A percentile compares a stretch with the other conserved stretches of the same genome.
Conservation (phyloP, 2,797 vertebrate genomes). For the Pangasius sanitwongsei region DNA sequence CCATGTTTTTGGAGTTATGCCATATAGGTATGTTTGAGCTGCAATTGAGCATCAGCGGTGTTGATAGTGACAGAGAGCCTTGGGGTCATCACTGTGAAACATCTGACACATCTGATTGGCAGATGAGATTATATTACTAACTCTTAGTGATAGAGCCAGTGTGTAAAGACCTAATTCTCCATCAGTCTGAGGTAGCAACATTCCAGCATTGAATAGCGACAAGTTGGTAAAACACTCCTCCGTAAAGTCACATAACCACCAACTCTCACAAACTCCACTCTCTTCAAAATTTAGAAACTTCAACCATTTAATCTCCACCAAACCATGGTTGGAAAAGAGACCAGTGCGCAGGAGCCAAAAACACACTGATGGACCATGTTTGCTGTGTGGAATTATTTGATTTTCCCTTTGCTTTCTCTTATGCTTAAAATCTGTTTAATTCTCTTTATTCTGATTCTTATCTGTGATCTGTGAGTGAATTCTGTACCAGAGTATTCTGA, state of each 20-base stretch:
- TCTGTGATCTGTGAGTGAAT: background rate
- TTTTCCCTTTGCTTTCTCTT: background rate
- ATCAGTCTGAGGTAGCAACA: background rate
- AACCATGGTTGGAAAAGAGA: background rate
- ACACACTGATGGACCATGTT: background rate
- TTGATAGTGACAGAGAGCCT: background rate
- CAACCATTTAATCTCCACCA: background rate
- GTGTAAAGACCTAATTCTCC: background rate
- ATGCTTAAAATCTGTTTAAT: background rate
- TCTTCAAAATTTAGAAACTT: too few species aligned
- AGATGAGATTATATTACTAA: background rate
- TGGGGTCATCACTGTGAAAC: background rate
- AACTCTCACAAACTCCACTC: too few species aligned
- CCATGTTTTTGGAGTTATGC: background rate
- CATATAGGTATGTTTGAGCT: background rate
- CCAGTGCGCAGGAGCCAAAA: background rate
- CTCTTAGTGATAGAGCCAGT: background rate
- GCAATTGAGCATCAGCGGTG: background rate
- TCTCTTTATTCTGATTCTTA: background rate
- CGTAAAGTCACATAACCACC: too few species aligned
- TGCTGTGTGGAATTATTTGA: background rate
- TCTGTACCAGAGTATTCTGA: background rate
- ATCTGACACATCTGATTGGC: background rate
- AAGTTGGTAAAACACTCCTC: too few species aligned
- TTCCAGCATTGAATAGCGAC: background rate